Conservation (phyloP, 35 echinoderm and acorn worm genomes). For the Eucidaris tribuloides region DNA sequence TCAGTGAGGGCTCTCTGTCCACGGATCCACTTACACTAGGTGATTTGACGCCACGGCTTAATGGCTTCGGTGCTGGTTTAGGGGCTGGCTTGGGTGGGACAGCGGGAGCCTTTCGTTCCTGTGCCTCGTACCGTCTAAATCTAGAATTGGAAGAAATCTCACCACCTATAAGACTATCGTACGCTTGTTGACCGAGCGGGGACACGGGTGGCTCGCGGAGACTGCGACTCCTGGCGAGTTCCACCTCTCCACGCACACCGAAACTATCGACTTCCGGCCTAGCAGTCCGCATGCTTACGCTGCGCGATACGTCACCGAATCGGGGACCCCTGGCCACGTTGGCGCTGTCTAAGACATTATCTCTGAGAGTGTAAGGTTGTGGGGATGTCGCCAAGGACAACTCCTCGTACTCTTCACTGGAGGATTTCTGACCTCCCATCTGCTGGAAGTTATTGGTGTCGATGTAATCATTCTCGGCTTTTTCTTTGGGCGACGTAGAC, state of each 20-base stretch:
- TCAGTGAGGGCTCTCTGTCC: background rate
- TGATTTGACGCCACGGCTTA: background rate
- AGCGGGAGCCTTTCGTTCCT: background rate
- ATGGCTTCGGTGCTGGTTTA: constrained; percentile 15
- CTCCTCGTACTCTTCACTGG: constrained; percentile 8
- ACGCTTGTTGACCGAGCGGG: constrained; percentile 14
- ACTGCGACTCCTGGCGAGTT: background rate
- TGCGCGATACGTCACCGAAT: background rate
- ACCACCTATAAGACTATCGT: constrained; percentile 14
- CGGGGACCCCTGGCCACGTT: constrained; percentile 7
- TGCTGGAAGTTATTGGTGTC: background rate
- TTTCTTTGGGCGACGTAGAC: constrained; percentile 20
- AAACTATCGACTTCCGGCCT: background rate
- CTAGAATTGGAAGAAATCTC: background rate
- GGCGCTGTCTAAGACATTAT: constrained; percentile 12
- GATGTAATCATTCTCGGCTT: constrained; percentile 15
- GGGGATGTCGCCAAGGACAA: constrained; percentile 3
- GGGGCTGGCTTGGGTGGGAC: constrained; percentile 15
- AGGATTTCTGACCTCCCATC: background rate
- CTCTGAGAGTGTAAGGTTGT: constrained; percentile 20
- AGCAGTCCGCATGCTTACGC: background rate
- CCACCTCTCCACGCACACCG: background rate
- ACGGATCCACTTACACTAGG: too few relatives aligned
- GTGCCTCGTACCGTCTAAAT: background rate
- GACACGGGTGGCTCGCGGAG: constrained; percentile 2